Percentiles rank a stretch among this genome's conserved stretches.
Conservation (phyloP, 2,113 vertebrate species). For the Girardinichthys multiradiatus region DNA sequence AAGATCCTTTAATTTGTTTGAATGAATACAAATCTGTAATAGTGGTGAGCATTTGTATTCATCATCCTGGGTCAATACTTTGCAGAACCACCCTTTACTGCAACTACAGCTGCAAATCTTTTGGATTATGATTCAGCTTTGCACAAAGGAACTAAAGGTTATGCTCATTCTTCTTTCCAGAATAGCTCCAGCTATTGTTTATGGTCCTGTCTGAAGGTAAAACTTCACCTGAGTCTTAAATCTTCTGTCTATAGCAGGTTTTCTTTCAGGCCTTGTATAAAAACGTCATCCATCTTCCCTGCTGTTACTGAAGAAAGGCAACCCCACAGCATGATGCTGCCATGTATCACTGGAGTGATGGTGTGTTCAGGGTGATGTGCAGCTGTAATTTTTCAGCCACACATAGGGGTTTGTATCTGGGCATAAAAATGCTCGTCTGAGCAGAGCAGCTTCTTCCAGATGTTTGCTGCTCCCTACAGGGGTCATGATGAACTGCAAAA, state of each 20-base stretch:
- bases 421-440: neutral
- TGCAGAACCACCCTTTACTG: neutral
- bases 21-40: neutral
- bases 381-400: no score
- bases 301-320: neutral
- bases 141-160: neutral
- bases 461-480: no score
- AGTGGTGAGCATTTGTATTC: neutral
- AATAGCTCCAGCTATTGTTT: no score
- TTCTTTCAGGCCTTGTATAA: no score
- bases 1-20: conserved; percentile 2
- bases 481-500: no score
- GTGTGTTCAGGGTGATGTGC: neutral
- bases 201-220: no score
- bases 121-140: no score
- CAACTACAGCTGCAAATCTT: neutral
- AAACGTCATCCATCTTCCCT: no score
- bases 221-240: no score
- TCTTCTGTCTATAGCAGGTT: no score
- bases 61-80: neutral
- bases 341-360: neutral
- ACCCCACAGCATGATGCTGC: neutral
- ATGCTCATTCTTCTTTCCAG: neutral
- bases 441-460: neutral
- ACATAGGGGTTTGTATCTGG: no score